Conservation (phyloP, 2,797 vertebrate species). For the Chaetophractus vellerosus region DNA sequence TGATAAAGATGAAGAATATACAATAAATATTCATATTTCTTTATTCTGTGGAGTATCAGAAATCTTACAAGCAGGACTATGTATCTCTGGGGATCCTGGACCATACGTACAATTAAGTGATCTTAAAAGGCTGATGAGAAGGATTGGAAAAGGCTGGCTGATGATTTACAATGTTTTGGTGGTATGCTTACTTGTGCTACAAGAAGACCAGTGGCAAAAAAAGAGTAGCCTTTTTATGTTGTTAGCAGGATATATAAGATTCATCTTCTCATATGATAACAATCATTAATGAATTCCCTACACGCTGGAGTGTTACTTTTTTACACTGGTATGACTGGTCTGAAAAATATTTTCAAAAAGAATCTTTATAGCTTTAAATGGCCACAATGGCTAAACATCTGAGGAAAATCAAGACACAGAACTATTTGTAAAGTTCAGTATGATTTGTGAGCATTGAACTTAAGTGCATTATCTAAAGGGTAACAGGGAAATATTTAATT, state of each 20-base stretch:
- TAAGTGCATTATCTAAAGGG: neutral
- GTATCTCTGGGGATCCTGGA: neutral
- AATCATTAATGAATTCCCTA: neutral
- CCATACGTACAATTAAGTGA: neutral
- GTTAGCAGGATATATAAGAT: neutral
- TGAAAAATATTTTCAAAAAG: constrained; percentile 40
- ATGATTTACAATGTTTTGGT: constrained; percentile 10
- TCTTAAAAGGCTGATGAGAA: neutral
- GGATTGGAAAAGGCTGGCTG: neutral
- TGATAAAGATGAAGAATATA: constrained; percentile 15
- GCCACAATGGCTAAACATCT: neutral
- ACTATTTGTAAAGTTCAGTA: constrained; percentile 30
- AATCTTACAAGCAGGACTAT: constrained; percentile 33
- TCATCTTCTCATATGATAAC: neutral
- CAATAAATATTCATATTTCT: constrained; percentile 26
- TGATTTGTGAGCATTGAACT: neutral
- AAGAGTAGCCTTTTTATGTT: constrained; percentile 22
- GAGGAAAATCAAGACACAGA: constrained; percentile 31
- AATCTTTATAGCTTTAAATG: constrained; percentile 49
- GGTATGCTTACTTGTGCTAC: neutral
- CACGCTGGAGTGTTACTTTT: neutral
- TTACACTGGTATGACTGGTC: neutral
- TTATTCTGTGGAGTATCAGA: constrained; percentile 5
- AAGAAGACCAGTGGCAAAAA: constrained; percentile 1
- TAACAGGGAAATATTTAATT: constrained; percentile 21